These are phyloP conservation scores for Pocillopora grandis DNA, from an alignment of 92 coral and sea anemone genomes.

Conservation along the genomic window DNA sequence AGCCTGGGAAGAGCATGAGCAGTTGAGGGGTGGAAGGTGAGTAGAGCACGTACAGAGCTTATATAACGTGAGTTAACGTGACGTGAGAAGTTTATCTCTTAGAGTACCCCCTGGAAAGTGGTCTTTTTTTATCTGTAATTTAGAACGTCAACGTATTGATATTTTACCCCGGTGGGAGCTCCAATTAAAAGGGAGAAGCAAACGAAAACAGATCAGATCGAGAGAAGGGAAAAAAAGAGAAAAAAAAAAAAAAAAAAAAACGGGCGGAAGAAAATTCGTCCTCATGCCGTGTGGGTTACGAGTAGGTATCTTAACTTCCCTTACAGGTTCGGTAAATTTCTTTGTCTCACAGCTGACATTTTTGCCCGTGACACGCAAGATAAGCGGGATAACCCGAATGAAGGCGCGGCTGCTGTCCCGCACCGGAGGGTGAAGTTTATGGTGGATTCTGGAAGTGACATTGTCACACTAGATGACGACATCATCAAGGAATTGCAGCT, in stretches of 20 bases:
- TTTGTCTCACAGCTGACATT: slow-evolving; percentile 75
- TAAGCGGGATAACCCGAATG: slow-evolving; percentile 19
- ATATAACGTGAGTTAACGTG: no score
- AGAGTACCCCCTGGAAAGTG: no score
- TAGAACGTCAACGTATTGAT: neutral
- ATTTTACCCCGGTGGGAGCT: neutral
- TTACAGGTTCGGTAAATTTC: slow-evolving; percentile 79
- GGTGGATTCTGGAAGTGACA: slow-evolving; percentile 84
- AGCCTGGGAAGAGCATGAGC: slow-evolving; percentile 62
- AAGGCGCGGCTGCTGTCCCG: neutral
- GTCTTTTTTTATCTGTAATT: neutral
- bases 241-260: neutral
- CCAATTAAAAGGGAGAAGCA: neutral
- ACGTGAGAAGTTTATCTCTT: no score
- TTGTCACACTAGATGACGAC: slow-evolving; percentile 58
- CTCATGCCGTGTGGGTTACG: slow-evolving; percentile 44
- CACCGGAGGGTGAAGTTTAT: slow-evolving; percentile 58
- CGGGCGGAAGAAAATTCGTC: slow-evolving; percentile 10
- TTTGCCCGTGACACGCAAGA: slow-evolving; percentile 28
- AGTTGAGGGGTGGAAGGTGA: slow-evolving; percentile 57
- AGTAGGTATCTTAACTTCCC: slow-evolving; percentile 49
- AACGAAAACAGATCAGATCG: neutral
- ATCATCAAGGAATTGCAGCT: slow-evolving; percentile 61
- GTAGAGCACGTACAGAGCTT: neutral
- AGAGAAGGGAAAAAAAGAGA: neutral